Evolutionary conservation across 1,140 invertebrate species (phyloP), one percentile per base, ranked within the genome.

Genomic region (Palaemon carinicauda): DNA sequence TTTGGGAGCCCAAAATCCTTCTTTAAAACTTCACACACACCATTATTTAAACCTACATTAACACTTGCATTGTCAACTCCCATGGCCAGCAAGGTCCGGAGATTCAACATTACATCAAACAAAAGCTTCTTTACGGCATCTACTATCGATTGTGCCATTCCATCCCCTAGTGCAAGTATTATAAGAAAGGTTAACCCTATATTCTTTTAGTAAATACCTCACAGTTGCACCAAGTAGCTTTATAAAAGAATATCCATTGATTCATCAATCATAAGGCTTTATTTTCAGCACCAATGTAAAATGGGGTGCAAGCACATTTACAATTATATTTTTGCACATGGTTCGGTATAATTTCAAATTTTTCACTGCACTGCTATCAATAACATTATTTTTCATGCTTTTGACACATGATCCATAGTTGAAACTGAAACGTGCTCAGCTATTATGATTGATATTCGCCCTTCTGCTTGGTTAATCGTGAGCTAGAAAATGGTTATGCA

Each of bases 21-120:
- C 56, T 69, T 81, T 19, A 81, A 21, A 21, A 69, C 1, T 81
- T 80, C 78, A 80, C 53, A 80, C 14, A 80, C 78, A 80, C 78
- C 78, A 80, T 80, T 60, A 60, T 80, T 60, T 60, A 80, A 80
- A 41, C 78, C 78, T 60, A 41, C 33, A 24, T 60, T 60, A 3
- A 80, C 78, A 19, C 56, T 51, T 81, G 78, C 80, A 81, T 69
- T 81, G 21, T 81, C 80, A 65, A 69, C 80, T 31, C 78, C 51
- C 5, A 80, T 41, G 12, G 7, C 53, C 9, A 73, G 69, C 27
- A 10, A 80, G 53, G 56, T 60, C 27, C 27, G 78, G 24, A 53
- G 78, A 14, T 80, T 21, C 21, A 60, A 29, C 52, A 60, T 4
- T 69, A 69, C 80, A 69, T 60, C 41, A 15, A 33, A 27, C 77